Base-by-base conservation (phyloP, 2,797 vertebrate genomes). In the Lacerta viridis region DNA sequence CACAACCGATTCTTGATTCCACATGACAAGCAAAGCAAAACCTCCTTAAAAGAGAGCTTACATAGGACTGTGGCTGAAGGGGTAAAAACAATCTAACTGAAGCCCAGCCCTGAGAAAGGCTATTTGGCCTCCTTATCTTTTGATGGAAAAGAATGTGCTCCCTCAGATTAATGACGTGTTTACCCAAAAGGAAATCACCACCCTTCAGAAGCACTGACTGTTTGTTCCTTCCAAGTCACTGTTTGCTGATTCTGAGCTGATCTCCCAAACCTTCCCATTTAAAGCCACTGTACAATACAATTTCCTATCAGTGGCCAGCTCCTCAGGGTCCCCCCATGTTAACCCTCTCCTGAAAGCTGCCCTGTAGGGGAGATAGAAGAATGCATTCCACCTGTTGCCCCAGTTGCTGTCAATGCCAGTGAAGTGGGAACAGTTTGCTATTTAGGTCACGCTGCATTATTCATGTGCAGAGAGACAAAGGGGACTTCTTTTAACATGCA, bases 161-260 rank as follows among this genome's bases (percentile, higher is more conserved):
- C 97, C 98, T 97, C 97, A 98, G 98, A 98, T 98, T 98, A 99
- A 98, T 98, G 98, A 98, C 98, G 98, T 99, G 98, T 99, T 99
- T 99, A 98, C 98, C 98, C 98, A 66, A 98, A 98, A 99, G 99
- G 99, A 99, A 99, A 98, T 98, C 96, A 59, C 98, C 98, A 97
- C 98, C 99, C 99, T 98, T 98, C 98, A 98, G 97, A 97, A 98
- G 97, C 98, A 97, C 96, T 88, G 94, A 96, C 97, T 97, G 95
- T 96, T 97, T 96, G 96, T 96, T 96, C 97, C 97, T 98, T 98
- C 98, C 97, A 94, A 97, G 97, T 97, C 97, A 94, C 97, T 94
- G 95, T 96, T 97, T 94, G 96, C 89, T 96, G 95, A 97, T 95
- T 96, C 95, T 93, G 92, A 93, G 95, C 96, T 89, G 94, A 92